Base-by-base conservation (phyloP, 2,888 invertebrate species). In the Temnothorax unifasciatus region DNA sequence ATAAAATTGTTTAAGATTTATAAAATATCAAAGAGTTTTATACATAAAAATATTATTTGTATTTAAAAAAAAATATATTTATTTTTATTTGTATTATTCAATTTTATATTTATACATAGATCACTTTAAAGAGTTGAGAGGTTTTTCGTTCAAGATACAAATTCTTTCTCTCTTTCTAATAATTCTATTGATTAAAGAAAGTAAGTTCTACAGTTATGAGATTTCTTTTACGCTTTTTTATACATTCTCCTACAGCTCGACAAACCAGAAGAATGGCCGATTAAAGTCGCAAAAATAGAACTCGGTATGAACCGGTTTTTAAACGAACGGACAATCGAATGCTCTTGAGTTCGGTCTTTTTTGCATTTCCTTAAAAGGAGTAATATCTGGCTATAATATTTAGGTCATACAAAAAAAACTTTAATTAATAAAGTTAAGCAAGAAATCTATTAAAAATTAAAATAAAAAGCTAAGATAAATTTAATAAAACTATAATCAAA, bases 301-400 rank as follows among this genome's bases (percentile, higher is more conserved):
- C 61, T 83, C 69, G 21, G 41, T 74, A 74, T 63, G 57, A 85
- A 87, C 85, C 86, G 88, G 90, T 89, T 88, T 41, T 6, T 71
- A 25, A 11, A 57, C n/a, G 41, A 63, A 52, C 6, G 29, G 44
- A 69, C 57, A 50, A 71, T 71, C 59, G 34, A 68, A 82, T 64
- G 63, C 79, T 68, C 38, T 47, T 18, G 74, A 69, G 76, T 79
- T 66, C 38, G 25, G 15, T 41, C 15, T 11, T 59, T 41, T 34
- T 11, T 11, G 2, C 18, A 0, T 21, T 64, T 29, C 13, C 9
- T 63, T 1, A 74, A 34, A 47, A 41, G 11, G 25, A 29, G n/a
- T 41, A 9, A 61, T 18, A 74, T 44, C 2, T 18, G 25, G 3
- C 0, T 34, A 38, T 34, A 21, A 64, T 47, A 47, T 47, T 15